Base-by-base conservation (phyloP, 2,888 invertebrate genomes). In the Oeneis ivallda region DNA sequence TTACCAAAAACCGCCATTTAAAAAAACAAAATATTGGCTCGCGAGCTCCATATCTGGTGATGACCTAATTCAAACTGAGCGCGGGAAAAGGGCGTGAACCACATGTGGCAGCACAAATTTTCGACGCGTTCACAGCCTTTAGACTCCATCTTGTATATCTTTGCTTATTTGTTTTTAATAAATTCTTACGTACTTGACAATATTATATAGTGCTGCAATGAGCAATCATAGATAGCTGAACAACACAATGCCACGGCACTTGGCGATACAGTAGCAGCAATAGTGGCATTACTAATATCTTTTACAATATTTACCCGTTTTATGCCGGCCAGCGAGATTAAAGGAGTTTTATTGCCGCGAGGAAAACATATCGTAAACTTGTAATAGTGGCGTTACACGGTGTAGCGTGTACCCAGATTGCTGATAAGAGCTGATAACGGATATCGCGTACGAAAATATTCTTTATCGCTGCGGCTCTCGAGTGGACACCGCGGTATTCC, bases 391-490 rank as follows among this genome's bases (percentile, higher is more conserved):
- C 78, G 82, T 82, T 84, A 87, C 87, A 87, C 79, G 82, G 79
- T 81, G 82, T 83, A 82, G 75, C 79, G 77, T 84, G 85, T 85
- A 79, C 79, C 76, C 83, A 83, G 87, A 87, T 89, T 86, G 83
- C 75, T 71, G 87, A 87, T 87, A 87, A 79, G 68, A 43, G 56
- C 58, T 50, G 49, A 50, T 50, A 50, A 50, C 74, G 86, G 60
- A 68, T 79, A 80, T 79, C 75, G 75, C 78, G 76, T 74, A 79
- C 74, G 74, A 72, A 78, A 79, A 82, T 75, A 75, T 74, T 70
- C 70, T 74, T 73, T 74, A 76, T 74, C 74, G 41, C 34, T n/a
- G 6, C 32, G 15, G 62, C 37, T 58, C 41, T 66, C 65, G 50
- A 67, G 53, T 65, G 62, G 56, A 59, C 61, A 62, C 50, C 54